phyloP scores from a whole-genome alignment of 2,888 invertebrate species.

The Autographa gamma region DNA sequence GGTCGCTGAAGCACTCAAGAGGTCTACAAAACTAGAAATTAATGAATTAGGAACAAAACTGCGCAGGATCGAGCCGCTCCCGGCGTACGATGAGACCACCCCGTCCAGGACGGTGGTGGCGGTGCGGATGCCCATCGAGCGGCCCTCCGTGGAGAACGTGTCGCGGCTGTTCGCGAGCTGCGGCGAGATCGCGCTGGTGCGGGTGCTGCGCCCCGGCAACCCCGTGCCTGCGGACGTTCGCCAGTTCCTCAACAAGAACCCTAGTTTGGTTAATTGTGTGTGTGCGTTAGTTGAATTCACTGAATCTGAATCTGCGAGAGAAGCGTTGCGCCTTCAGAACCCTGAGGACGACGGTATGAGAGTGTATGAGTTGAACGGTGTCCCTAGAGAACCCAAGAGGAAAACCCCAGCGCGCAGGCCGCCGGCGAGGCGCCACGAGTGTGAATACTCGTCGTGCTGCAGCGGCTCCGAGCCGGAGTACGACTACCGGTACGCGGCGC shows the following conservation, averaged over 20 bases:
- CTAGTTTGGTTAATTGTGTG: constrained; percentile 95
- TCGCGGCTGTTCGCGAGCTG: constrained; percentile 96
- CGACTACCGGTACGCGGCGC: constrained; percentile 83
- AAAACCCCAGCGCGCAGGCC: constrained; percentile 91
- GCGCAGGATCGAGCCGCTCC: constrained; percentile 94
- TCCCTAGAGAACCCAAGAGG: constrained; percentile 93
- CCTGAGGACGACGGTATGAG: constrained; percentile 90
- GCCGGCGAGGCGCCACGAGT: constrained; percentile 90
- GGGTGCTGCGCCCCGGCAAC: constrained; percentile 96
- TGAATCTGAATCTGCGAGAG: constrained; percentile 95
- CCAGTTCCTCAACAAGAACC: constrained; percentile 96
- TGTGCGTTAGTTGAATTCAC: constrained; percentile 98
- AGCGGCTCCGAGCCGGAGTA: constrained; percentile 86
- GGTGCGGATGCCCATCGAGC: constrained; percentile 94
- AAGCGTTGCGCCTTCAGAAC: constrained; percentile 92
- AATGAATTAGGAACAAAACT: constrained; percentile 97
- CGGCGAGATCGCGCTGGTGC: constrained; percentile 96
- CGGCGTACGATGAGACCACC: constrained; percentile 97
- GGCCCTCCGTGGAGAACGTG: constrained; percentile 96
- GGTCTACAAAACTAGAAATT: constrained; percentile 94
- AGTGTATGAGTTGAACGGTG: constrained; percentile 93
- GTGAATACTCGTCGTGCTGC: constrained; percentile 89
- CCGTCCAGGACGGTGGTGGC: constrained; percentile 97
- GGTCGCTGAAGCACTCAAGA: constrained; percentile 95
- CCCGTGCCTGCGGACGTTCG: constrained; percentile 97